Base-by-base conservation (phyloP, 2,888 invertebrate genomes). In the Phymatocera aterrima region DNA sequence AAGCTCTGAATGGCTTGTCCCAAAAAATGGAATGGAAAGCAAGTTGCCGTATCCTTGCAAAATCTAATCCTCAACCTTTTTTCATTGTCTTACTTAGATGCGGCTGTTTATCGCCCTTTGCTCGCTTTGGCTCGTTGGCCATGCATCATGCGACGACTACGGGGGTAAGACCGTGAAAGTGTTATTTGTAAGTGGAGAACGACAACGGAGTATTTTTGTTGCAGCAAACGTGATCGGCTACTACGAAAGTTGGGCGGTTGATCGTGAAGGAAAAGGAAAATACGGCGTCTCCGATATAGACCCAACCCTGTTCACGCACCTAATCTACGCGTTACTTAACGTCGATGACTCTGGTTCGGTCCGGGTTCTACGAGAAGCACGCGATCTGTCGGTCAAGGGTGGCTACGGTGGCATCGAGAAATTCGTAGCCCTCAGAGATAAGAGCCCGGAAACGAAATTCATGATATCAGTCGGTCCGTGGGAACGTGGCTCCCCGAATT, bases 271-370 rank as follows among this genome's bases (percentile, higher is more conserved):
- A 0, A 86, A 91, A 65, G 96, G 96, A 0, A 92, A 93, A 86
- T 96, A 94, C 83, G 92, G 93, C 8, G 93, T 95, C 0, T 91
- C 92, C 8, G 84, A 95, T 79, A 94, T 96, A 54, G 93, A 96
- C 84, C 92, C 95, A 0, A 89, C 88, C 8, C 90, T 95, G 0
- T 97, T 96, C 87, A 96, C 96, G 0, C 96, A 97, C 86, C 78
- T 95, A 61, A 92, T 96, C n/a, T 97, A 96, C 86, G 91, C 94
- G 0, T 97, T 97, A 86, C 92, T 94, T 37, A 96, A 96, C 0
- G 91, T 96, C 10, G 88, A 92, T 48, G 79, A 86, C 0, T 89
- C 92, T 60, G 94, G 94, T 0, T 90, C 88, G 0, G 86, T 95
- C 0, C 87, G 91, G 1, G 89, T 94, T 0, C 89, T 95, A 15